Evolutionary conservation across 2,113 vertebrate species (phyloP), one percentile per base, ranked within the genome.

Genomic region (Gambusia holbrooki): DNA sequence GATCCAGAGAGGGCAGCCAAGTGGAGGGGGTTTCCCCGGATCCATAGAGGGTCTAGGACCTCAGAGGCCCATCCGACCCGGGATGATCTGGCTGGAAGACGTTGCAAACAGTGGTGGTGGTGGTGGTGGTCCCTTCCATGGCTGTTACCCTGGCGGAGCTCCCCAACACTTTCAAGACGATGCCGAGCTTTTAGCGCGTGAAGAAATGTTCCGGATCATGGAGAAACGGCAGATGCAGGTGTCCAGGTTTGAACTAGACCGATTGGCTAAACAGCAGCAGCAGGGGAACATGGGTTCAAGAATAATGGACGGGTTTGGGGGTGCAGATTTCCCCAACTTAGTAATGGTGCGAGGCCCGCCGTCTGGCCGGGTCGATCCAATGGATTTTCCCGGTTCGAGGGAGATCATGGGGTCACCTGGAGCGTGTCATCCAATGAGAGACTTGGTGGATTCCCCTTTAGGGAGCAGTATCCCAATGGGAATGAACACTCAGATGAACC

Each of bases 151-250:
- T 0, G 91, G 92, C 1, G 94, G 97, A 13, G 87, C 87, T 28
- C 81, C 87, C 30, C 93, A 94, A 66, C 93, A 93, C 68, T 77
- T 95, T 80, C 97, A 96, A 84, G 95, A 95, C 6, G 97, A 97
- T 45, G 88, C 94, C 0, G 98, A 99, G 54, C 94, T 97, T 35
- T 90, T 99, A 84, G 94, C 95, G 15, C 32, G 96, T 0, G 97
- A 99, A 79, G 97, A 99, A 87, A 94, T 99, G 86, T 93, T 98
- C 84, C 94, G 96, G 60, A 96, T 98, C 69, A 96, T 97, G 89
- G 94, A 98, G 61, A 95, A 98, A 88, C 95, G 96, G 68, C 97
- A 98, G 77, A 91, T 96, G 0, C 94, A 96, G 76, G 92, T 97
- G 85, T 95, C 96, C 77, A 94, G 97, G 80, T 93, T 91, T 89